phyloP scores from a whole-genome alignment of 2,797 vertebrate genomes.

The Hephaestus fuliginosus region DNA sequence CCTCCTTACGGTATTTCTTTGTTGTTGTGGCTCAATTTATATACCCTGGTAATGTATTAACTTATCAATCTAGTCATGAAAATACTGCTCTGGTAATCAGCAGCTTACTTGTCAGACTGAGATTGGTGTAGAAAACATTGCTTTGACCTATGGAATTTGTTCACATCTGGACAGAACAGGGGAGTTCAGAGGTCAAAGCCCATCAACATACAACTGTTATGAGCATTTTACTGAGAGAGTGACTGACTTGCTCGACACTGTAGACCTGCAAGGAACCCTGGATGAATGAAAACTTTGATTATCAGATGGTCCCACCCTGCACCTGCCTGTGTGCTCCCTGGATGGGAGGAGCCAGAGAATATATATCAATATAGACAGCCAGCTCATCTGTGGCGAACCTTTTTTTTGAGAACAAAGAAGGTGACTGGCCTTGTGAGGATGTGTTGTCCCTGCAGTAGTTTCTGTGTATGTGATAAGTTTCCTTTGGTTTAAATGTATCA shows the following conservation, averaged over 20 bases:
- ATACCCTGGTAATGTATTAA: background rate
- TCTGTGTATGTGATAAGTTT: no score
- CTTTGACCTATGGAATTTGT: background rate
- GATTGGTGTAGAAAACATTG: background rate
- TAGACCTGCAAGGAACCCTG: background rate
- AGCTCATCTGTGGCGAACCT: background rate
- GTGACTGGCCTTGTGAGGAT: no score
- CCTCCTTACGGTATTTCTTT: background rate
- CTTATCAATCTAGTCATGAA: background rate
- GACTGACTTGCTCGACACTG: background rate
- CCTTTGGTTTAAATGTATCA: no score
- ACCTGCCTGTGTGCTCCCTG: background rate
- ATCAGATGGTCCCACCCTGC: no score
- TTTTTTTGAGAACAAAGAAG: no score
- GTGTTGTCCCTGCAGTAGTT: no score
- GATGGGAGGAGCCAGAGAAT: no score
- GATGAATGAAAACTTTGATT: background rate
- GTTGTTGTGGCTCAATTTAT: background rate
- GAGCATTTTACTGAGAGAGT: background rate
- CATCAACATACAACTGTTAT: background rate
- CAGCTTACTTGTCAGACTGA: background rate
- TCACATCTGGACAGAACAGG: background rate
- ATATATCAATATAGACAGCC: background rate
- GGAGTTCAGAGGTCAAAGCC: background rate
- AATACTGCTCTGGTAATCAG: background rate